Base-by-base conservation (phyloP, 2,888 invertebrate species). In the Drosophila quinaria region DNA sequence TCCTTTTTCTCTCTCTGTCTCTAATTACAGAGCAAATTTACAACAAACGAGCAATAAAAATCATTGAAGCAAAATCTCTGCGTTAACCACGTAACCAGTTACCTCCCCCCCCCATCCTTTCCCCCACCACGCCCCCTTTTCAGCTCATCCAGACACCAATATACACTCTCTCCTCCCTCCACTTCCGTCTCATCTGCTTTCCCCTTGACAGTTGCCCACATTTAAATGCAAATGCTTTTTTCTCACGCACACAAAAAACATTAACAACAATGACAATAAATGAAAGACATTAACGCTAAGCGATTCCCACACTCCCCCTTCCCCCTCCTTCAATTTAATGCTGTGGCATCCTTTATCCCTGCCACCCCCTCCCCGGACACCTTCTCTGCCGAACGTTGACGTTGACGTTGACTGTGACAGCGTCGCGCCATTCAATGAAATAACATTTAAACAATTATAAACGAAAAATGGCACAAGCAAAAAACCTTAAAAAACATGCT, bases 11-110 rank as follows among this genome's bases (percentile, higher is more conserved):
- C 25, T 69, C 61, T 22, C 41, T 13, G 41, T 15, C 22, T 44
- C 88, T 84, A 84, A 84, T 84, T 84, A 84, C 89, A 90, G 90
- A 84, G 88, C 80, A 85, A 84, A 84, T 84, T 84, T 84, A 86
- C 90, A 81, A 84, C 90, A 84, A 84, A 84, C 83, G 83, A 88
- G 83, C 86, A 88, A 84, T 84, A 88, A 84, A 88, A 84, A 90
- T 90, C 90, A 84, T 88, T 90, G 68, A 75, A 75, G 83, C 90
- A 90, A 90, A 89, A 84, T 84, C 90, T 84, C 72, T 72, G 81
- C 72, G 61, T 54, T 49, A 66, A 80, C 77, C 80, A 76, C 65
- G 66, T 70, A 42, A 64, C 67, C 86, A 63, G 68, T 31, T 56
- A 22, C 25, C 58, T 47, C 13, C 1, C 29, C 6, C 1, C 17